Evolutionary conservation across 2,797 vertebrate genomes (phyloP).

Genomic region (Ispidina lecontei): DNA sequence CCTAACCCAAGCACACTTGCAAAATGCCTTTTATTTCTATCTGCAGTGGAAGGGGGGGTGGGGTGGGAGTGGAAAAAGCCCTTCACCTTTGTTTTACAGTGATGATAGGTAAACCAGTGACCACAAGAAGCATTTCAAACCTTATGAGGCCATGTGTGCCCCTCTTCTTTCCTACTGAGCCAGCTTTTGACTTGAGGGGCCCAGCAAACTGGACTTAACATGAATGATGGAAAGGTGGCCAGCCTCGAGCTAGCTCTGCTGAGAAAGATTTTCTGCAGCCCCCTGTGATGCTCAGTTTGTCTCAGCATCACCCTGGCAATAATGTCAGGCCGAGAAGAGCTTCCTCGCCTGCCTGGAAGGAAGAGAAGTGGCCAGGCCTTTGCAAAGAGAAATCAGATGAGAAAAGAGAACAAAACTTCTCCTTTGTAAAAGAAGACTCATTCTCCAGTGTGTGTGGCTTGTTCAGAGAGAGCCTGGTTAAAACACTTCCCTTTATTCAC

Average conservation of each 20-base stretch:
- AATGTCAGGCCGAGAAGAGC: neutral
- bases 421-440: neutral
- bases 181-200: neutral
- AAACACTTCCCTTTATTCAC: neutral
- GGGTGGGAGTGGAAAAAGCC: too few relatives aligned
- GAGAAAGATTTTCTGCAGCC: neutral
- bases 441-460: neutral
- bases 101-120: neutral
- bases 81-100: neutral
- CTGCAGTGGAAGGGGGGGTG: neutral
- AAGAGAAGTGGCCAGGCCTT: neutral
- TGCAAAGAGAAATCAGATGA: neutral
- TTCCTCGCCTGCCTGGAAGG: neutral
- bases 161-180: neutral
- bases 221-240: neutral
- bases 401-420: neutral
- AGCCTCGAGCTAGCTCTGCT: neutral
- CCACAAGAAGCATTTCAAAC: neutral
- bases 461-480: neutral
- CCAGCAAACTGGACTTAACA: neutral
- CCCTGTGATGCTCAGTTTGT: neutral
- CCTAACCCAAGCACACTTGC: neutral
- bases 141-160: too few relatives aligned
- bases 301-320: neutral
- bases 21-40: neutral